Percentiles rank a stretch among this genome's conserved stretches.
Evolutionary conservation across 2,888 invertebrate genomes (phyloP).

Genomic region (Drosophila kuntzei): DNA sequence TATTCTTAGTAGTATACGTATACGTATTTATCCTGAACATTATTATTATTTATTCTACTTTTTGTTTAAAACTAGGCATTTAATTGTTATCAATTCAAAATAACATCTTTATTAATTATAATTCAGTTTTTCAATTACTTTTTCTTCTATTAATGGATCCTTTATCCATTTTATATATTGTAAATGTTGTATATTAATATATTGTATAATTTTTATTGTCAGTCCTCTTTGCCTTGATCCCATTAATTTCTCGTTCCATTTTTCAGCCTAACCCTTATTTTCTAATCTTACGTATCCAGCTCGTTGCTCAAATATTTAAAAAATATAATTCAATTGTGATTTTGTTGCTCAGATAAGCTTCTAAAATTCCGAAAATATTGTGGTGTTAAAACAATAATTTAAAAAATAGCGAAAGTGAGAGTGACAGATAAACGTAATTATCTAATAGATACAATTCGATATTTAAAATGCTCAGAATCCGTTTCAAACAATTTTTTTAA

Average conservation of each 20-base stretch:
- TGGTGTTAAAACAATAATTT: too few relatives aligned
- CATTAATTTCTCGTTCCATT: neutral
- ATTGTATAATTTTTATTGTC: neutral
- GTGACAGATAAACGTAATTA: too few relatives aligned
- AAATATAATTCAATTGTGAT: too few relatives aligned
- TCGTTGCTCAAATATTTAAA: too few relatives aligned
- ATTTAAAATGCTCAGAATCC: too few relatives aligned
- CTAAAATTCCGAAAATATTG: too few relatives aligned
- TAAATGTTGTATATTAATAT: neutral
- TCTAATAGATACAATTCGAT: too few relatives aligned
- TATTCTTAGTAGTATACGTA: neutral
- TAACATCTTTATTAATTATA: neutral
- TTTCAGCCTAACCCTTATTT: slow-evolving; percentile 5
- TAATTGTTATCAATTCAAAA: neutral
- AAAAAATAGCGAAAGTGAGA: too few relatives aligned
- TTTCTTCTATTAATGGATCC: too few relatives aligned
- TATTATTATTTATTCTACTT: neutral
- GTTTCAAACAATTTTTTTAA: too few relatives aligned
- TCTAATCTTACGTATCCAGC: neutral
- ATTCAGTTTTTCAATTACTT: neutral
- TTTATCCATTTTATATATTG: neutral
- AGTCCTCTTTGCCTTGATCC: neutral
- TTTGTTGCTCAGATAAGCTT: too few relatives aligned
- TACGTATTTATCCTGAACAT: neutral
- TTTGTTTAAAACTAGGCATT: neutral